Percentiles rank a stretch among this genome's conserved stretches.
Conservation (phyloP, 2,888 invertebrate genomes). For the Azorinus chamasolen region DNA sequence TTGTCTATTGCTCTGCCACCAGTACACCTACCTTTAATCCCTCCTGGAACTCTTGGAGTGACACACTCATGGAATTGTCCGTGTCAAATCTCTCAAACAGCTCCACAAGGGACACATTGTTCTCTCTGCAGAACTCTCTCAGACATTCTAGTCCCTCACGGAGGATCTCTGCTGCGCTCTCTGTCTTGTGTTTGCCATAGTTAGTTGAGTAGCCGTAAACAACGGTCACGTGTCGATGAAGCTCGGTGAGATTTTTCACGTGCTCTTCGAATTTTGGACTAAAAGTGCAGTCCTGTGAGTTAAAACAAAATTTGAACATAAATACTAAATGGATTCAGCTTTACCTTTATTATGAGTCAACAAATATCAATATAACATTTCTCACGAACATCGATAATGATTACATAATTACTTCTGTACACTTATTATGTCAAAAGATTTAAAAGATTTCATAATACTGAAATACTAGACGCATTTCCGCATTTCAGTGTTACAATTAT, state of each 20-base stretch:
- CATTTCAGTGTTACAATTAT: no score
- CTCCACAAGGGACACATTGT: constrained; percentile 81
- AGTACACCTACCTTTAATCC: constrained; percentile 56
- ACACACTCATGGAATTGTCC: constrained; percentile 77
- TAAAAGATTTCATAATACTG: no score
- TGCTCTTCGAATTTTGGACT: constrained; percentile 65
- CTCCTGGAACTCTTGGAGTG: constrained; percentile 56
- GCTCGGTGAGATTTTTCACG: constrained; percentile 66
- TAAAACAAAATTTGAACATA: neutral
- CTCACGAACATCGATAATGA: no score
- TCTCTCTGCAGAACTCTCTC: constrained; percentile 76
- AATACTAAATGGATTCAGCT: no score
- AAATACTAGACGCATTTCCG: no score
- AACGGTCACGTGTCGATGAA: constrained; percentile 73
- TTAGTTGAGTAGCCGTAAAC: constrained; percentile 81
- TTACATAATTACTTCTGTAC: no score
- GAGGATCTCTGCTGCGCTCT: constrained; percentile 77
- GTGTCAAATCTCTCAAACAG: constrained; percentile 83
- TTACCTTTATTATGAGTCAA: no score
- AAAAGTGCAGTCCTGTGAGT: constrained; percentile 74
- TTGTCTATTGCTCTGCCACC: no score
- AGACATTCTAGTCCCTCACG: constrained; percentile 82
- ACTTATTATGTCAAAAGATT: no score
- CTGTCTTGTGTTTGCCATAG: constrained; percentile 82
- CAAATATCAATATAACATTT: no score